Percentiles rank a stretch among this genome's conserved stretches.
Evolutionary conservation across 2,113 vertebrate species (phyloP).

Genomic region (Pelusios castaneus): DNA sequence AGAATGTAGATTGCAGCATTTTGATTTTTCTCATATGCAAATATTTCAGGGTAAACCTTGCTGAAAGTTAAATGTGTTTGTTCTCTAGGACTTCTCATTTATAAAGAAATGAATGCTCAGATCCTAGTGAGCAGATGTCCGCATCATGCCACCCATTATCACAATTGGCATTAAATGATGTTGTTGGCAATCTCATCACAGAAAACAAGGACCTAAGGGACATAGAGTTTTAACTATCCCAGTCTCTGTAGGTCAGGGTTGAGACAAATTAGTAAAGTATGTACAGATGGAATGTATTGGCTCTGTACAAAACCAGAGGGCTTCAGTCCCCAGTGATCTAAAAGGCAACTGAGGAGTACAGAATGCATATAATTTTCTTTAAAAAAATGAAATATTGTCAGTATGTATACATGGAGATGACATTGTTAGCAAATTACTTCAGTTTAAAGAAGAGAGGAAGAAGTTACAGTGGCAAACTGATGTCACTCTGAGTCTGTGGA

Average conservation of each 20-base stretch:
- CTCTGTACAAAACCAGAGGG: not conserved
- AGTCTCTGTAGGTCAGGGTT: not conserved
- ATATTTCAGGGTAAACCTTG: not conserved
- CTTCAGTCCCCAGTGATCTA: not conserved
- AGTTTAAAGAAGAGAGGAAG: not conserved
- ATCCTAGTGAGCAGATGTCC: slow-evolving; percentile 57
- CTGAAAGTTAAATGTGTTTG: not conserved
- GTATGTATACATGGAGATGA: not conserved
- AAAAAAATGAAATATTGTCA: not conserved
- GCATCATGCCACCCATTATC: not conserved
- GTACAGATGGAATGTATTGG: not conserved
- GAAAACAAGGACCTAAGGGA: not conserved
- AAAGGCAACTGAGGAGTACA: not conserved
- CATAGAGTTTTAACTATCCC: fast-evolving
- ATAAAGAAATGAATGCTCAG: slow-evolving; percentile 36
- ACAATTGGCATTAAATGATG: not conserved
- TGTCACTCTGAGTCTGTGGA: not conserved
- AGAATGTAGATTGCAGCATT: not conserved
- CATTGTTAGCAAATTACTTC: not conserved
- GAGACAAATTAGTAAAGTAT: not conserved
- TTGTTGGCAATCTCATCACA: not conserved
- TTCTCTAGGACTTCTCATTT: not conserved
- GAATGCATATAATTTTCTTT: not conserved
- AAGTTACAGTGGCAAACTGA: not conserved
- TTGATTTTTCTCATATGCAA: not conserved